Conservation (phyloP, 2,888 invertebrate genomes). For the Tortricodes alternella region DNA sequence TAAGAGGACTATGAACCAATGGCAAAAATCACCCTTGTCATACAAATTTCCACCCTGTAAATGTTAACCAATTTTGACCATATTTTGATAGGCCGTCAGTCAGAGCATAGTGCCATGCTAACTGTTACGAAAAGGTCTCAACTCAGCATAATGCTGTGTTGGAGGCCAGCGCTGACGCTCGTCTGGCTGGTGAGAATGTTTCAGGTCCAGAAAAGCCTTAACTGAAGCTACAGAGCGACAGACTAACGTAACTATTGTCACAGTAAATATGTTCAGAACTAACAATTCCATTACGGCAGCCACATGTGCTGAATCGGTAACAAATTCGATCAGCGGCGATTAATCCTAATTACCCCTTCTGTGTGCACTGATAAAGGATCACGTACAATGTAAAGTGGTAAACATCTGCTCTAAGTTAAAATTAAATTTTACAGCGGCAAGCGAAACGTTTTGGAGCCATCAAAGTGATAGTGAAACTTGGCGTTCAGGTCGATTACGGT, state of each 20-base stretch:
- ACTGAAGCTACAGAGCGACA: background rate
- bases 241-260: background rate
- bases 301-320: conserved; percentile 18
- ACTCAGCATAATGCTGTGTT: too few relatives aligned
- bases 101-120: too few relatives aligned
- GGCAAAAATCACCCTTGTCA: too few relatives aligned
- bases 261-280: conserved; percentile 9
- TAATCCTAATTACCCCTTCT: conserved; percentile 11
- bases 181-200: conserved; percentile 6
- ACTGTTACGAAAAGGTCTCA: too few relatives aligned
- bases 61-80: too few relatives aligned
- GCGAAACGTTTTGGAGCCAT: conserved; percentile 44
- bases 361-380: conserved; percentile 1
- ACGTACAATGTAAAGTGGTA: conserved; percentile 25
- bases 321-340: conserved; percentile 13
- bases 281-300: conserved; percentile 18
- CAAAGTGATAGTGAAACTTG: conserved; percentile 67
- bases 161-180: too few relatives aligned
- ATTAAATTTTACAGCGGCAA: conserved; percentile 24
- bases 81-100: too few relatives aligned
- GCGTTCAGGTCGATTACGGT: conserved; percentile 63
- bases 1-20: too few relatives aligned
- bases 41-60: too few relatives aligned
- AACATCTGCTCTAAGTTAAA: conserved; percentile 30
- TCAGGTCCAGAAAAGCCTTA: conserved; percentile 1